Conservation (phyloP, 2,888 invertebrate species). For the Eudasyphora cyanicolor region DNA sequence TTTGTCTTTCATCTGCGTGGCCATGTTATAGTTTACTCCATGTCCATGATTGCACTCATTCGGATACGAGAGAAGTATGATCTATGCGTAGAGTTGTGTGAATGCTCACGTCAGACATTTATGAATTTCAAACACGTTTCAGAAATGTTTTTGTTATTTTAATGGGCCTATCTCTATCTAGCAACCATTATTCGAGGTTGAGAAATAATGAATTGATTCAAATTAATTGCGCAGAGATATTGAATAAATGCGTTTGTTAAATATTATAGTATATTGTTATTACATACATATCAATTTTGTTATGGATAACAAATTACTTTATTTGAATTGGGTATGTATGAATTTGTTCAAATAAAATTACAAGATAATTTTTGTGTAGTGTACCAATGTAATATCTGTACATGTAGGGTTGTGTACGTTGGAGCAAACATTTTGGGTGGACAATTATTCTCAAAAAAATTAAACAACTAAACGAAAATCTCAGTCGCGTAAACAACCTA, state of each 20-base stretch:
- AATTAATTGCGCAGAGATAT: background rate
- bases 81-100: background rate
- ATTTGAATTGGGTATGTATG: background rate
- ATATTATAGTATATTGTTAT: background rate
- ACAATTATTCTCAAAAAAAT: no score
- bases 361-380: no score
- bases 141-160: constrained; percentile 34
- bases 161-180: constrained; percentile 16
- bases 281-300: background rate
- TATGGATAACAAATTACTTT: background rate
- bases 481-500: no score
- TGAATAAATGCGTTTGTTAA: background rate
- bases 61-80: background rate
- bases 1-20: background rate
- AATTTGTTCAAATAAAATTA: no score
- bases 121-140: constrained; percentile 28
- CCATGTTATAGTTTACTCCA: background rate
- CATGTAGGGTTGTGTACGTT: no score
- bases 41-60: background rate
- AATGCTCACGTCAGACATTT: background rate
- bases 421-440: no score
- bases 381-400: no score
- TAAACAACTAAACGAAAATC: no score
- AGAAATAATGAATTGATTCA: background rate
- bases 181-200: background rate